Conservation (phyloP, 2,888 invertebrate genomes). For the Amblyteles armatorius region DNA sequence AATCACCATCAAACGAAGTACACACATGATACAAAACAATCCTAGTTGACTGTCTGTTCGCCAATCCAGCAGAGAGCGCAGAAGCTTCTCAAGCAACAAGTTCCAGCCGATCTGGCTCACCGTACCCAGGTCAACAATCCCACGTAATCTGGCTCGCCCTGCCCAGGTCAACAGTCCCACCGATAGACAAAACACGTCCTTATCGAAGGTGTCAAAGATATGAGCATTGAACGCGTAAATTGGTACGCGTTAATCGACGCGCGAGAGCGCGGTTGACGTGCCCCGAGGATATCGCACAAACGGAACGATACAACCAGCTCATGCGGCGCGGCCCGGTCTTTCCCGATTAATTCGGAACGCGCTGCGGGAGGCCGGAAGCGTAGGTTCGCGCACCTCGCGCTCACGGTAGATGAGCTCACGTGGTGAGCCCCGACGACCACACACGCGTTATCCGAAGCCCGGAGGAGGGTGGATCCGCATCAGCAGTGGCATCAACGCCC, state of each 20-base stretch:
- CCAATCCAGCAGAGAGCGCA: neutral
- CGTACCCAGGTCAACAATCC: neutral
- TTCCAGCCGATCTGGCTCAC: neutral
- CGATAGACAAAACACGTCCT: neutral
- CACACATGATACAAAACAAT: neutral
- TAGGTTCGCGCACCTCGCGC: conserved; percentile 40
- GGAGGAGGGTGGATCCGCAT: conserved; percentile 44
- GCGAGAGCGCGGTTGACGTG: conserved; percentile 53
- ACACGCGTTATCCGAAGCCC: conserved; percentile 27
- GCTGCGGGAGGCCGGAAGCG: conserved; percentile 43
- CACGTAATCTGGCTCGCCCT: neutral
- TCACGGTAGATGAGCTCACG: conserved; percentile 58
- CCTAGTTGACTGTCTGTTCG: neutral
- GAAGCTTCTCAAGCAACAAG: neutral
- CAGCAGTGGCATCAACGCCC: conserved; percentile 27
- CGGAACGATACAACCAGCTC: conserved; percentile 33
- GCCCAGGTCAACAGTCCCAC: neutral
- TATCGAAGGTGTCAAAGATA: neutral
- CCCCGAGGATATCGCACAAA: conserved; percentile 47
- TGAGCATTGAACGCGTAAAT: conserved; percentile 33
- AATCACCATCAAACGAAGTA: neutral
- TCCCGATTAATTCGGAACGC: conserved; percentile 64
- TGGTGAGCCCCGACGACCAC: conserved; percentile 55
- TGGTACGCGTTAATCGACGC: conserved; percentile 39
- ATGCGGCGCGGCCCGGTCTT: conserved; percentile 58